Percentiles rank a stretch among this genome's conserved stretches.
These are phyloP conservation scores for Bombus breviceps DNA, from an alignment of 1,140 invertebrate species.

Conservation along the genomic window DNA sequence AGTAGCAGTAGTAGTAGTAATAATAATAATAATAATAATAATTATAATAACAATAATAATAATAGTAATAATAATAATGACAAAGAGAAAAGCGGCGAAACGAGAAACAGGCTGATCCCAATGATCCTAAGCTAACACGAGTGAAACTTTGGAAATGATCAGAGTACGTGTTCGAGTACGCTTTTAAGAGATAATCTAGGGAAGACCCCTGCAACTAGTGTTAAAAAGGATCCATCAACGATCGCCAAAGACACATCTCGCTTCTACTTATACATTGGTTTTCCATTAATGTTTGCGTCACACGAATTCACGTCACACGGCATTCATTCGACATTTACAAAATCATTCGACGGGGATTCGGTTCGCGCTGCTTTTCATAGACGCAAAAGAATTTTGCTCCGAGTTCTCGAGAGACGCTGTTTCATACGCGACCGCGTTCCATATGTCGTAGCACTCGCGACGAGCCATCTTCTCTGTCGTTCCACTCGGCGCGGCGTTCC, in stretches of 20 bases:
- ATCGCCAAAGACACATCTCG: slow-evolving; percentile 49
- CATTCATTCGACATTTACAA: slow-evolving; percentile 41
- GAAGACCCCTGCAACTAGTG: slow-evolving; percentile 48
- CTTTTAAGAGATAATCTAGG: slow-evolving; percentile 40
- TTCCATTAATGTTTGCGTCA: slow-evolving; percentile 48
- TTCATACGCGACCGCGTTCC: slow-evolving; percentile 3
- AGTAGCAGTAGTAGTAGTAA: fast-evolving
- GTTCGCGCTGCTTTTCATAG: not conserved
- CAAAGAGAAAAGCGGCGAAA: not conserved
- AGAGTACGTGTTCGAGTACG: not conserved
- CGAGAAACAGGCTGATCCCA: not conserved
- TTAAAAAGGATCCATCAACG: slow-evolving; percentile 53
- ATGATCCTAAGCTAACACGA: not conserved
- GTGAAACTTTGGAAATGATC: not conserved
- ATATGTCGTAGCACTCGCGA: not conserved
- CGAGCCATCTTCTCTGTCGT: slow-evolving; percentile 20
- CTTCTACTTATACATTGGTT: slow-evolving; percentile 46
- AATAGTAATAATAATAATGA: too few relatives aligned
- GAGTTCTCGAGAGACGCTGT: too few relatives aligned
- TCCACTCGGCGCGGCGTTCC: not conserved
- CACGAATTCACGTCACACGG: slow-evolving; percentile 48
- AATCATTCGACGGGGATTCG: not conserved
- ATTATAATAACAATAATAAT: fast-evolving
- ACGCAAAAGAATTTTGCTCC: not conserved
- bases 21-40: too few relatives aligned